These are phyloP conservation scores for Diplodus puntazzo DNA, from an alignment of 2,797 vertebrate genomes.

Conservation along the genomic window DNA sequence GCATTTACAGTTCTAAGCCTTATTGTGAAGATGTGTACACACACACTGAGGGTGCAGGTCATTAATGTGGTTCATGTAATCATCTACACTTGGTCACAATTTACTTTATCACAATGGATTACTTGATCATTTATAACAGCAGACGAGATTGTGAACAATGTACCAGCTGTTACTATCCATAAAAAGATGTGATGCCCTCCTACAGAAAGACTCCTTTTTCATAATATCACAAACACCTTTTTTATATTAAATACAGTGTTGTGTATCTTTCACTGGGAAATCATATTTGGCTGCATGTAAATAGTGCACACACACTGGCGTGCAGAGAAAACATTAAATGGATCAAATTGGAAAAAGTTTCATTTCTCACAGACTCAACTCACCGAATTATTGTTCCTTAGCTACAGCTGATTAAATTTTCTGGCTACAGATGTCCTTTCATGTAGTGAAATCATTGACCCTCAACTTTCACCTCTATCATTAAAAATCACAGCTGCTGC, in stretches of 20 bases:
- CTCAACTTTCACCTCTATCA: constrained; percentile 17
- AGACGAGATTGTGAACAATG: not conserved
- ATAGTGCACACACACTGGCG: not conserved
- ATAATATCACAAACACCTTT: not conserved
- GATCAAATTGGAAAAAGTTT: not conserved
- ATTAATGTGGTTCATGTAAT: not conserved
- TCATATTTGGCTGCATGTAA: constrained; percentile 4
- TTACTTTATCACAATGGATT: not conserved
- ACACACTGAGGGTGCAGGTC: not conserved
- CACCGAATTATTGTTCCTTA: constrained; percentile 5
- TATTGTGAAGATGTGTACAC: not conserved
- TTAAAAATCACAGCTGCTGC: constrained; percentile 16
- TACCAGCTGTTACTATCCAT: not conserved
- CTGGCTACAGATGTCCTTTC: constrained; percentile 7
- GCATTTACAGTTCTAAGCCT: not conserved
- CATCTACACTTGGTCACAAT: not conserved
- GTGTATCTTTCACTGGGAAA: constrained; percentile 3
- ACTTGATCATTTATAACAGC: not conserved
- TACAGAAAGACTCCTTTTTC: not conserved
- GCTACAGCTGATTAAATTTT: not conserved
- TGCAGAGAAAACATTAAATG: not conserved
- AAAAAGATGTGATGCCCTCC: too few species aligned
- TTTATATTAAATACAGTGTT: constrained; percentile 1
- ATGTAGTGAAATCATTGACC: constrained; percentile 21
- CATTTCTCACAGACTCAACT: not conserved